These are phyloP conservation scores for Odontophorus gujanensis DNA, from an alignment of 2,113 vertebrate genomes.

Conservation along the genomic window DNA sequence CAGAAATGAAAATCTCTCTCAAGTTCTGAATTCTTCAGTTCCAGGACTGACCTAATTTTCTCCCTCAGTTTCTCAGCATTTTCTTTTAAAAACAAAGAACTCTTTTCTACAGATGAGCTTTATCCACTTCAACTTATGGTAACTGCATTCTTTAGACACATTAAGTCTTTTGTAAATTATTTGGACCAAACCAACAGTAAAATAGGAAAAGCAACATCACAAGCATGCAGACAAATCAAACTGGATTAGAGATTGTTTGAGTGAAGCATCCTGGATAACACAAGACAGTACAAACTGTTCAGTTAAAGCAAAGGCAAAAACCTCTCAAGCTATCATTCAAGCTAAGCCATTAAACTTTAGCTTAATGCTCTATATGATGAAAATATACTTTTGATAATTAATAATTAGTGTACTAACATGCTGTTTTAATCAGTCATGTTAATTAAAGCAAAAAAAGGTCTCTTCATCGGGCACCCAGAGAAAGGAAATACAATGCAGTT, in stretches of 20 bases:
- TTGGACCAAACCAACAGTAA: background rate
- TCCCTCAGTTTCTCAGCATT: background rate
- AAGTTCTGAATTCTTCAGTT: background rate
- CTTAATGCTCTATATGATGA: background rate
- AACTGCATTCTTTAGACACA: background rate
- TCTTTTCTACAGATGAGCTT: background rate
- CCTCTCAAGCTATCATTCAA: background rate
- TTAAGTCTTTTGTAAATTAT: rapidly evolving
- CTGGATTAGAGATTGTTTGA: background rate
- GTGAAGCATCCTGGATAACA: background rate
- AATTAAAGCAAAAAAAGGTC: background rate
- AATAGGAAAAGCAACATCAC: background rate
- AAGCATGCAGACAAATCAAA: background rate
- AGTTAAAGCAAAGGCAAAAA: background rate
- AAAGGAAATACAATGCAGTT: background rate
- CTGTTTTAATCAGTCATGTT: background rate
- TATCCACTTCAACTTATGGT: background rate
- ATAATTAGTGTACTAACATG: background rate
- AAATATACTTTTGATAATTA: background rate
- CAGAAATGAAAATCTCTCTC: background rate
- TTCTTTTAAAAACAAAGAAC: background rate
- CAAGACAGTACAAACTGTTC: background rate
- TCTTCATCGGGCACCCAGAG: background rate
- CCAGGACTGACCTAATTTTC: background rate
- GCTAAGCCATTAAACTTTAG: background rate